phyloP scores from a whole-genome alignment of 2,888 invertebrate species.

The Hypsopygia costalis region DNA sequence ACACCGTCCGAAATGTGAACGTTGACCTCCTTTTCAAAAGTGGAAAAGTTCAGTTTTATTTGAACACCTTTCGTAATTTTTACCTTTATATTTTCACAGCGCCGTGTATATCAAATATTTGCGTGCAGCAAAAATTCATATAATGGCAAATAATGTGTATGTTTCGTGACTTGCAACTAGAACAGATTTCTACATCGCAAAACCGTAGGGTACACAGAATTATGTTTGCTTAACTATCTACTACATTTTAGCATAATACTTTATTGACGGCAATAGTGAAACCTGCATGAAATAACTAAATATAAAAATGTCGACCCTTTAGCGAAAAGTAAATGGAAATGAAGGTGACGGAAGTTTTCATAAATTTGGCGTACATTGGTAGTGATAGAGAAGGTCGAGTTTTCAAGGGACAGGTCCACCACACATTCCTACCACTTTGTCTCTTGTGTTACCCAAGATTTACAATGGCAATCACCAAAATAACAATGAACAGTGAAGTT shows the following conservation, averaged over 20 bases:
- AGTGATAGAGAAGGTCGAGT: too few species aligned
- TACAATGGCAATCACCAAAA: too few species aligned
- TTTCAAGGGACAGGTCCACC: too few species aligned
- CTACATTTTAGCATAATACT: not conserved
- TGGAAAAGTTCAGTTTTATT: slow-evolving; percentile 28
- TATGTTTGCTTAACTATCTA: not conserved
- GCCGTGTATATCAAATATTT: slow-evolving; percentile 5
- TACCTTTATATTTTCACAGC: slow-evolving; percentile 10
- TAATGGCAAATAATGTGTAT: slow-evolving; percentile 11
- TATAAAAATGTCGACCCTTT: too few species aligned
- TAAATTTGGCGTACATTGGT: too few species aligned
- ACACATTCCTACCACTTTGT: too few species aligned
- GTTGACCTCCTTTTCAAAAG: slow-evolving; percentile 45
- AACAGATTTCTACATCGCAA: slow-evolving; percentile 18
- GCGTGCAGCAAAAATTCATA: slow-evolving; percentile 3
- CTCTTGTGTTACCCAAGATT: too few species aligned
- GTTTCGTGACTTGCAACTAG: slow-evolving; percentile 9
- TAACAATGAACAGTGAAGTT: too few species aligned
- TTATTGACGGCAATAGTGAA: not conserved
- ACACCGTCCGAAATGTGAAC: slow-evolving; percentile 49
- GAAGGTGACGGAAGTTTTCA: too few species aligned
- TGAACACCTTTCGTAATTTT: slow-evolving; percentile 13
- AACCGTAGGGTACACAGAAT: slow-evolving; percentile 19
- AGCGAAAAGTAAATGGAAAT: too few species aligned
- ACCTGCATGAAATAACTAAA: slow-evolving; percentile 16